phyloP scores from a whole-genome alignment of 2,113 vertebrate species.

The Patagioenas fasciata region DNA sequence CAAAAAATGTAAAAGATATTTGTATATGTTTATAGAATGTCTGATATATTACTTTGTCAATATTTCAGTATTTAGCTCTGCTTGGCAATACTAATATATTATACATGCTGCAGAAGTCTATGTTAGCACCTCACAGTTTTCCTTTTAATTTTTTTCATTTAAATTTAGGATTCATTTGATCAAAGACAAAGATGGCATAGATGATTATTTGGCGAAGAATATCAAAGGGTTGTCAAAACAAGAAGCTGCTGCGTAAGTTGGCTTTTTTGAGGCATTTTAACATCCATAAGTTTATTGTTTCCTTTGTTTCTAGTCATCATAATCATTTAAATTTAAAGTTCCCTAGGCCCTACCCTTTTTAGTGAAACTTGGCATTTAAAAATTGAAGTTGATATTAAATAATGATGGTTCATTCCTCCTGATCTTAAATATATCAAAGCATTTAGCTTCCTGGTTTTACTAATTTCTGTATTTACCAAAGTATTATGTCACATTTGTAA shows the following conservation, averaged over 20 bases:
- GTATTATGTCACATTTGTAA: slow-evolving; percentile 47
- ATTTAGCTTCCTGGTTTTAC: slow-evolving; percentile 60
- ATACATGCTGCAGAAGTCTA: slow-evolving; percentile 58
- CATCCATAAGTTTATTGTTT: slow-evolving; percentile 74
- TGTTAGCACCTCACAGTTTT: slow-evolving; percentile 51
- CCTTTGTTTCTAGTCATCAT: slow-evolving; percentile 73
- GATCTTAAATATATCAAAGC: slow-evolving; percentile 73
- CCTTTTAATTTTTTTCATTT: slow-evolving; percentile 72
- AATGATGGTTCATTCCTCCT: slow-evolving; percentile 74
- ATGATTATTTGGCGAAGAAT: slow-evolving; percentile 77
- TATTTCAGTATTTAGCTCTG: slow-evolving; percentile 62
- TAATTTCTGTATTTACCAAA: slow-evolving; percentile 73
- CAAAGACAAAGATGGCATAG: slow-evolving; percentile 81
- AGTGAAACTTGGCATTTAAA: slow-evolving; percentile 75
- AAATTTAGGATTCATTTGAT: slow-evolving; percentile 80
- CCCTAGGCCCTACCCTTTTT: slow-evolving; percentile 65
- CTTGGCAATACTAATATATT: slow-evolving; percentile 43
- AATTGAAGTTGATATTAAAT: slow-evolving; percentile 80
- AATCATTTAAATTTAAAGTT: slow-evolving; percentile 76
- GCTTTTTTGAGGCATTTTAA: slow-evolving; percentile 70
- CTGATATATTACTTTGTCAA: slow-evolving; percentile 27
- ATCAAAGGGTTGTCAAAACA: slow-evolving; percentile 83
- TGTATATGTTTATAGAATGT: slow-evolving; percentile 47
- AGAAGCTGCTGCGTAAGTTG: slow-evolving; percentile 81
- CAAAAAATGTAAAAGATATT: slow-evolving; percentile 14